Evolutionary conservation across 2,113 vertebrate species (phyloP).

Genomic region (Phyllostomus hastatus): DNA sequence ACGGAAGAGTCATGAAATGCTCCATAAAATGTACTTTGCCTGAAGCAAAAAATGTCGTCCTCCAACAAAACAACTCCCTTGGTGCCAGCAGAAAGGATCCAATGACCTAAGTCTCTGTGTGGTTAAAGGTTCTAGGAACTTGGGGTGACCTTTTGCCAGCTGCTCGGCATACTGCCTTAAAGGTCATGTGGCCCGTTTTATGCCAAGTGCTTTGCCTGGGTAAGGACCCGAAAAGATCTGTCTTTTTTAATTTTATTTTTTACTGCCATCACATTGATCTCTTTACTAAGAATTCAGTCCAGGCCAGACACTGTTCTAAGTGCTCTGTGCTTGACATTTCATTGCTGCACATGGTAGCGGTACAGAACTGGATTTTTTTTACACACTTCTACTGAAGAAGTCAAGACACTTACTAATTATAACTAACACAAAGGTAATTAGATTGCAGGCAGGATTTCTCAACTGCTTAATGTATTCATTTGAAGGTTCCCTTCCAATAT

Average conservation of each 20-base stretch:
- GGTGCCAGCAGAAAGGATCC: neutral
- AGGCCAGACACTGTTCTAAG: neutral
- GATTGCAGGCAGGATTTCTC: neutral
- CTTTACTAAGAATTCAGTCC: neutral
- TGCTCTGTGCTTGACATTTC: accelerated
- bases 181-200: slow-evolving; percentile 7
- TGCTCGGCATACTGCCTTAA: slow-evolving; percentile 13
- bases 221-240: neutral
- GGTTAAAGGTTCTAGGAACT: slow-evolving; percentile 8
- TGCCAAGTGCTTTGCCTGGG: slow-evolving; percentile 11
- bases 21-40: slow-evolving; percentile 1
- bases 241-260: neutral
- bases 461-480: neutral
- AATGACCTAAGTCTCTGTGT: neutral
- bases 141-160: slow-evolving; percentile 35
- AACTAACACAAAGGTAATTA: neutral
- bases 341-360: accelerated
- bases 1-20: neutral
- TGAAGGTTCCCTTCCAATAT: too few relatives aligned
- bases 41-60: slow-evolving; percentile 14
- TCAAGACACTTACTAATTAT: neutral
- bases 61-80: slow-evolving; percentile 29
- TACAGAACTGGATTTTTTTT: neutral
- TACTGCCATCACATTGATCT: neutral
- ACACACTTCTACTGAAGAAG: neutral